Evolutionary conservation across 2,797 vertebrate genomes (phyloP).

Genomic region (Cryptoprocta ferox): DNA sequence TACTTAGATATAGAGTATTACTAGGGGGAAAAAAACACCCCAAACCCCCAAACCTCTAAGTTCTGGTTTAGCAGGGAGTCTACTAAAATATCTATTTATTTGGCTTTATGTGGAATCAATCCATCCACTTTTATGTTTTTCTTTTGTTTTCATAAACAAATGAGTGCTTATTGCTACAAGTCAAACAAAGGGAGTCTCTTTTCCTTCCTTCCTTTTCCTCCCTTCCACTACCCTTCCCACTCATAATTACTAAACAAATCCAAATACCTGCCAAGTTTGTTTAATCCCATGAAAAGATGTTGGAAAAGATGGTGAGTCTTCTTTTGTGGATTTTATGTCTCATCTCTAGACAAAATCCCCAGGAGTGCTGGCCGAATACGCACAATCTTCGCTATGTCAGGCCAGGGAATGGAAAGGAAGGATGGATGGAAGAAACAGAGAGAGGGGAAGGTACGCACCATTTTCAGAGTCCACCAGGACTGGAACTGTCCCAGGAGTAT

Average conservation of each 20-base stretch:
- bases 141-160: conserved; percentile 4
- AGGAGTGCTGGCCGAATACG: not conserved
- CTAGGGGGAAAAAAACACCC: not conserved
- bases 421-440: not conserved
- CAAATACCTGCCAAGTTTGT: not conserved
- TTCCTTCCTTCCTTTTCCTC: not conserved
- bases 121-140: not conserved
- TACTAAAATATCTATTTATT: not conserved
- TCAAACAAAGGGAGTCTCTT: not conserved
- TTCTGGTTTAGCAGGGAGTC: not conserved
- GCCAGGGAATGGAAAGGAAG: not conserved
- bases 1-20: not conserved
- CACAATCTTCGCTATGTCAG: not conserved
- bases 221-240: not conserved
- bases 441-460: not conserved
- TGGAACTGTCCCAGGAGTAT: not conserved
- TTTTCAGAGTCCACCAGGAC: not conserved
- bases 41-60: not conserved
- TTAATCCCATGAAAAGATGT: not conserved
- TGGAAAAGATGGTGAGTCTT: not conserved
- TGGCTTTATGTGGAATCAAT: not conserved
- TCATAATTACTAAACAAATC: not conserved
- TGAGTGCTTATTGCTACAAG: not conserved
- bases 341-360: conserved; percentile 1
- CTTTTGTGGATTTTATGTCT: not conserved